These are phyloP conservation scores for Scartelaos histophorus DNA, from an alignment of 2,113 vertebrate genomes.

Conservation along the genomic window DNA sequence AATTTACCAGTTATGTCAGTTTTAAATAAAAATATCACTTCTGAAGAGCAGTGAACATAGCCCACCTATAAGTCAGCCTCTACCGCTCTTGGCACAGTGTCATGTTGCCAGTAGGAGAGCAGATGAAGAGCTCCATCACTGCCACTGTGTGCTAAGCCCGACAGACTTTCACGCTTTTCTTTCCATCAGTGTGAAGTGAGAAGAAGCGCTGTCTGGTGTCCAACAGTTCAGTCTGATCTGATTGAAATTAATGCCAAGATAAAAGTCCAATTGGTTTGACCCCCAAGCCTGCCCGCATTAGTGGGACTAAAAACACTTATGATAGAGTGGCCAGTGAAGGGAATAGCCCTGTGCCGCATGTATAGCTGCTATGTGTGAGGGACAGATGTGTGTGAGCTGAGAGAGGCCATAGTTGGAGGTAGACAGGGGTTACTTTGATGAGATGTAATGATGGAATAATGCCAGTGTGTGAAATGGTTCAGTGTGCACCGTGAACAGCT, in stretches of 20 bases:
- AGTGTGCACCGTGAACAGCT: constrained; percentile 63
- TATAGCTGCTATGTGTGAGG: constrained; percentile 3
- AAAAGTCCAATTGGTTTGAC: constrained; percentile 38
- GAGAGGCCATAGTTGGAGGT: constrained; percentile 43
- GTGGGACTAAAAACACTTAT: constrained; percentile 62
- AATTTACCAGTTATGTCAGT: not conserved
- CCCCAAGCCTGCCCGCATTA: constrained; percentile 49
- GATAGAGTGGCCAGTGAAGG: constrained; percentile 49
- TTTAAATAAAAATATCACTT: constrained; percentile 8
- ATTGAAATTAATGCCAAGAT: constrained; percentile 64
- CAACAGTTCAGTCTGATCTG: constrained; percentile 41
- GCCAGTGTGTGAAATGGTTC: constrained; percentile 63
- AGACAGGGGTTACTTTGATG: constrained; percentile 56
- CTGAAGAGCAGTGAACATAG: constrained; percentile 24
- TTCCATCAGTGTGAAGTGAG: constrained; percentile 25
- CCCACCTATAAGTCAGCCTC: constrained; percentile 32
- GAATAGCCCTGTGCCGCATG: not conserved
- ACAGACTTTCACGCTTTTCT: constrained; percentile 25
- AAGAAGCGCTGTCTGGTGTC: constrained; percentile 50
- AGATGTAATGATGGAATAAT: constrained; percentile 52
- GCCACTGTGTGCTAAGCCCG: constrained; percentile 41
- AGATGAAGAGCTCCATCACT: constrained; percentile 58
- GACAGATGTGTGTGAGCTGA: constrained; percentile 48
- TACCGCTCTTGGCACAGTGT: constrained; percentile 27
- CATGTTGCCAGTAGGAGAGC: constrained; percentile 39